These are phyloP conservation scores for Ecliptopera silaceata DNA, from an alignment of 2,888 invertebrate species.

Conservation along the genomic window DNA sequence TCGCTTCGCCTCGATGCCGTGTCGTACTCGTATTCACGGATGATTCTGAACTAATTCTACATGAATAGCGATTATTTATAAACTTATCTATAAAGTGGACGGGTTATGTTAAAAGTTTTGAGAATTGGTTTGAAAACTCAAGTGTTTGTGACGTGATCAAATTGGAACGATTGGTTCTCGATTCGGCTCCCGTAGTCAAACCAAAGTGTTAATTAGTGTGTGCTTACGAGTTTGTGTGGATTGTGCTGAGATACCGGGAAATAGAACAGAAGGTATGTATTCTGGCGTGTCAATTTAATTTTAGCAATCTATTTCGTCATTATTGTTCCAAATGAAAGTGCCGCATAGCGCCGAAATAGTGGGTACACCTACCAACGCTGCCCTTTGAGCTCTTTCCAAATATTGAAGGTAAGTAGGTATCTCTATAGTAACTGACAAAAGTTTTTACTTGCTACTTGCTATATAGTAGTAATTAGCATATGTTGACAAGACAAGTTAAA, in stretches of 20 bases:
- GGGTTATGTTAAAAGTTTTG: slow-evolving; percentile 60
- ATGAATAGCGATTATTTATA: slow-evolving; percentile 67
- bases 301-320: slow-evolving; percentile 20
- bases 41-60: slow-evolving; percentile 64
- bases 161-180: slow-evolving; percentile 57
- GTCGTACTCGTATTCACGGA: slow-evolving; percentile 77
- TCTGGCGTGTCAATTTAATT: neutral
- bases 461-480: too few relatives aligned
- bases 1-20: slow-evolving; percentile 74
- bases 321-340: slow-evolving; percentile 18
- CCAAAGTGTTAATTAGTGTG: slow-evolving; percentile 65
- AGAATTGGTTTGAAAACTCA: slow-evolving; percentile 51
- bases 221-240: slow-evolving; percentile 67
- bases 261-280: slow-evolving; percentile 56
- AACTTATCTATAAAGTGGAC: slow-evolving; percentile 52
- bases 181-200: slow-evolving; percentile 51
- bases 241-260: slow-evolving; percentile 59
- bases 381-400: slow-evolving; percentile 26
- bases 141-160: slow-evolving; percentile 66
- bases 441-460: too few relatives aligned
- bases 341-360: slow-evolving; percentile 12
- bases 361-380: slow-evolving; percentile 9
- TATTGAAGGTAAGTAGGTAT: neutral
- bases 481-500: too few relatives aligned
- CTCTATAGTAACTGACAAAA: neutral